Evolutionary conservation across 2,888 invertebrate species (phyloP), one percentile per base, ranked within the genome.

Genomic region (Polia nebulosa): DNA sequence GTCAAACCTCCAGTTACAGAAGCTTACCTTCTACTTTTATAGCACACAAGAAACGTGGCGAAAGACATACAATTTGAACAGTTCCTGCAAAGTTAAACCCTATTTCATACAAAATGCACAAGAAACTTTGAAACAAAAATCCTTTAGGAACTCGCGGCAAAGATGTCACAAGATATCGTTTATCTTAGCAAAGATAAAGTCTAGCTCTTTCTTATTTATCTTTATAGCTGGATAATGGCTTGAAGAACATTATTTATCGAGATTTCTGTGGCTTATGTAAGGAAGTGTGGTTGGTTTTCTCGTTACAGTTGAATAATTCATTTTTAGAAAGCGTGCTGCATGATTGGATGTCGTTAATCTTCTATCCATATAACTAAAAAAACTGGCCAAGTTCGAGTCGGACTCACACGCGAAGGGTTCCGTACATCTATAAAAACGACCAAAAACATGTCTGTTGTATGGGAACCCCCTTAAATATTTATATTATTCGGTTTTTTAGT

Each of bases 111-210:
- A 32, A 47, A 51, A 57, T 32, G 11, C 55, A 62, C 49, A 61
- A 76, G 49, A 78, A 72, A 78, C 27, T 58, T 52, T 39, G 32
- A 49, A 51, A 72, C 60, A 41, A 58, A 78, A 62, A 60, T 72
- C 78, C 47, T 78, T 72, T 44, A 22, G 20, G 47, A 74, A 53
- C 47, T 55, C 34, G 44, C 36, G 36, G 62, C 55, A 34, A 68
- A 63, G 59, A 68, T 59, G 68, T 76, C 79, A 58, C 56, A 27
- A 73, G 74, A 67, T 52, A 78, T 60, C 61, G 73, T 77, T 77
- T 77, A 53, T 79, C 80, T 75, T 65, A 41, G 25, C 45, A 41
- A 61, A 78, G 64, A 65, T 75, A 70, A 27, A 58, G 62, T 72
- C 57, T 51, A 58, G 53, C 44, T 55, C 22, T 39, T 25, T 13